Percentiles rank a stretch among this genome's conserved stretches.
Conservation (phyloP, 2,113 vertebrate species). For the Oenanthe melanoleuca region DNA sequence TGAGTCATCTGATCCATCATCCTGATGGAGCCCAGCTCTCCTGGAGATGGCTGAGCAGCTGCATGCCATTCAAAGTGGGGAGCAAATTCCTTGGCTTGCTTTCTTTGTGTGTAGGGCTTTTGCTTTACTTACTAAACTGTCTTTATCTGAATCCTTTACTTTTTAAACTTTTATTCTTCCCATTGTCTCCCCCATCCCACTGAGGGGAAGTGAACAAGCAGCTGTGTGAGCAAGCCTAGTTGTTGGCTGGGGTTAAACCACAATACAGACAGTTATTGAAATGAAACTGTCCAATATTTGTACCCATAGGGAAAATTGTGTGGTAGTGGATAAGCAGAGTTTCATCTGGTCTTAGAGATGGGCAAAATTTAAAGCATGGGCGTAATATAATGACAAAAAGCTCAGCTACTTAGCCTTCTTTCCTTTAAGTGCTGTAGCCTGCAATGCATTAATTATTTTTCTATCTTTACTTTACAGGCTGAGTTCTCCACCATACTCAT, state of each 20-base stretch:
- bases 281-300: neutral
- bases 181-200: neutral
- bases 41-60: no score
- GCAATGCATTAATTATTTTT: neutral
- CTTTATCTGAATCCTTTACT: neutral
- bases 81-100: neutral
- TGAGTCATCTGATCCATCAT: neutral
- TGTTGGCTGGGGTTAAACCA: neutral
- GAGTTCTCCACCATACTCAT: neutral
- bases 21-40: neutral
- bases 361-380: neutral
- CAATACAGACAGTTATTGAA: neutral
- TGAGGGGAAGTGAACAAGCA: neutral
- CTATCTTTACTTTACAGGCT: neutral
- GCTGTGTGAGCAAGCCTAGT: neutral
- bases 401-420: neutral
- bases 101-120: neutral
- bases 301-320: neutral
- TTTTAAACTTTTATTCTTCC: neutral
- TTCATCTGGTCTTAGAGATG: neutral
- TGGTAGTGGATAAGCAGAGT: neutral
- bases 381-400: neutral
- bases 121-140: neutral
- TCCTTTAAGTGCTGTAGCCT: neutral
- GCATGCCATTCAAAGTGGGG: neutral